Evolutionary conservation across 2,888 invertebrate genomes (phyloP), one percentile per base, ranked within the genome.

Genomic region (Hirtodrosophila duncani): DNA sequence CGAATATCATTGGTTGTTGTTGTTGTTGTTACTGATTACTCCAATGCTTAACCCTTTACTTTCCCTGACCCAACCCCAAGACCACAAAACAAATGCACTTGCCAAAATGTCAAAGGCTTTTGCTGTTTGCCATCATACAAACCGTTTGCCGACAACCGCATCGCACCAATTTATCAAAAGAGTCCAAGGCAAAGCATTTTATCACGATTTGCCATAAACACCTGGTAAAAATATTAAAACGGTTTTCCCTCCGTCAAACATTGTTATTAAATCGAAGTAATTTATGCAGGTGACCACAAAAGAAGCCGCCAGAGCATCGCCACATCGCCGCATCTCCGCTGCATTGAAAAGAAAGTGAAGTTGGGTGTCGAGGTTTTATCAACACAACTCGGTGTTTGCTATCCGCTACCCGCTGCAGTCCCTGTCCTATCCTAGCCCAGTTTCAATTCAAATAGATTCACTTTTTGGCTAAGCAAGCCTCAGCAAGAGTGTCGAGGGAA

Each of bases 201-300:
- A 78, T 80, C 81, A 74, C 72, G 72, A 74, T 68, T 68, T 46
- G 46, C 68, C 74, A 71, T 77, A 74, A 74, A 74, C 81, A 74
- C 72, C 81, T 80, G 48, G 68, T 60, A 65, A 53, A 71, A 56
- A 51, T 46, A 42, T 51, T 44, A 50, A 60, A 71, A 60, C 39
- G 45, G 39, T 56, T 53, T 59, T 48, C 43, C 42, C 48, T 36
- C 37, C 30, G 37, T 5, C 72, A 69, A 58, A 61, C 58, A 77
- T 71, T 48, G 51, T 80, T 74, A 74, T 77, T 80, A 74, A 80
- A 74, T 80, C 78, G 66, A 66, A 45, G 72, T 60, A 63, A 74
- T 72, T 80, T 72, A 68, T 62, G 72, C 48, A 37, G 45, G 36
- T n/a, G 56, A 48, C 62, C 58, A 63, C 67, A 70, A 71, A 80